Evolutionary conservation across 2,888 invertebrate genomes (phyloP).

Genomic region (Venusia cambrica): DNA sequence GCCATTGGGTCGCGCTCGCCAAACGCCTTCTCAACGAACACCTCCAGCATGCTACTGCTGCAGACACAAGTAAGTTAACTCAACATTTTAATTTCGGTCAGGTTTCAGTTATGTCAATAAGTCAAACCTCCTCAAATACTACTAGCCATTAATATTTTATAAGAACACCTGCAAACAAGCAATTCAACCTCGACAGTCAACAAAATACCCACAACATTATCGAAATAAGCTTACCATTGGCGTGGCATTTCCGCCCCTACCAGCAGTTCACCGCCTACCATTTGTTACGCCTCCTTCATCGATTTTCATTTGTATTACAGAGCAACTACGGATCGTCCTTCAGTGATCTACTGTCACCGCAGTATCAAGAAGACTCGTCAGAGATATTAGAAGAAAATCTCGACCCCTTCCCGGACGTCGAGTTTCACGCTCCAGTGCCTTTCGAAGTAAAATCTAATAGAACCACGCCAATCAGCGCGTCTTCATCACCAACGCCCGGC

Average conservation of each 20-base stretch:
- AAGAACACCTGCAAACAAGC: conserved; percentile 48
- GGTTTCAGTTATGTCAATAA: no score
- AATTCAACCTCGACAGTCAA: conserved; percentile 31
- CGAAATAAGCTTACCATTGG: conserved; percentile 57
- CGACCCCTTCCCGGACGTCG: conserved; percentile 88
- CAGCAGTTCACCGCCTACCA: conserved; percentile 61
- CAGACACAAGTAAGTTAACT: conserved; percentile 89
- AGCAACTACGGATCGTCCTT: conserved; percentile 90
- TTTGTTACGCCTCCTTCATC: conserved; percentile 63
- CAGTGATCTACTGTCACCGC: conserved; percentile 88
- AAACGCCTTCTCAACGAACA: conserved; percentile 79
- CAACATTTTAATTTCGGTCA: conserved; percentile 5
- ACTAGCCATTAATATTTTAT: conserved; percentile 37
- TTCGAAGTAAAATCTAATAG: conserved; percentile 68
- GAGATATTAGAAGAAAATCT: conserved; percentile 86
- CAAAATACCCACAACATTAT: conserved; percentile 31
- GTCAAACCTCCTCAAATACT: no score
- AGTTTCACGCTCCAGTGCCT: conserved; percentile 71
- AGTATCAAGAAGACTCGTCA: conserved; percentile 86
- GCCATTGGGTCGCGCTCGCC: conserved; percentile 79
- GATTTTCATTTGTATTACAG: conserved; percentile 80
- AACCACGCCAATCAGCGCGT: conserved; percentile 65
- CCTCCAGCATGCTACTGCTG: conserved; percentile 96
- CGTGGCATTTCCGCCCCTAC: conserved; percentile 58
- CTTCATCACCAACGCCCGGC: conserved; percentile 71